Conservation (phyloP, 2,888 invertebrate genomes). For the Drosophila phalerata region DNA sequence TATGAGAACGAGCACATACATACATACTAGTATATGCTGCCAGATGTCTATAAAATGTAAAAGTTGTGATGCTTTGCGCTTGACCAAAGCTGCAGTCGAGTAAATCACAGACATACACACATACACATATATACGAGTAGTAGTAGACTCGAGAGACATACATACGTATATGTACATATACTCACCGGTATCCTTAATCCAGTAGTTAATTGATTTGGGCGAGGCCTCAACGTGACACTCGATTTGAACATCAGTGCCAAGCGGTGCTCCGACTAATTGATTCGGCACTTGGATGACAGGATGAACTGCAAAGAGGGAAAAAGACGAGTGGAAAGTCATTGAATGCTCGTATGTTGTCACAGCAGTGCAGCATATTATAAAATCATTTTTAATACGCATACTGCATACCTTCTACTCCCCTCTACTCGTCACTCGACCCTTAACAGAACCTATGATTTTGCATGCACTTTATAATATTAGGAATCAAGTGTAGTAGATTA, state of each 20-base stretch:
- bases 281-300: slow-evolving; percentile 96
- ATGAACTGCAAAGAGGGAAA: slow-evolving; percentile 89
- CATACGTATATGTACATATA: slow-evolving; percentile 35
- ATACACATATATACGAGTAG: slow-evolving; percentile 2
- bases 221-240: slow-evolving; percentile 96
- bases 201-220: slow-evolving; percentile 96
- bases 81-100: slow-evolving; percentile 40
- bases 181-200: slow-evolving; percentile 94
- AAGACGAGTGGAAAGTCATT: slow-evolving; percentile 20
- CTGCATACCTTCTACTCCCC: not conserved
- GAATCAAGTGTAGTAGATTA: not conserved
- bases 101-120: slow-evolving; percentile 11
- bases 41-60: slow-evolving; percentile 76
- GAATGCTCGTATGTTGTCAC: slow-evolving; percentile 35
- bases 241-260: slow-evolving; percentile 93
- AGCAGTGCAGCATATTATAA: slow-evolving; percentile 55
- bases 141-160: slow-evolving; percentile 1
- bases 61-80: slow-evolving; percentile 65
- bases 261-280: slow-evolving; percentile 95
- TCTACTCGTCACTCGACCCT: not conserved
- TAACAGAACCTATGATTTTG: too few species aligned
- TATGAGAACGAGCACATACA: not conserved
- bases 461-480: not conserved
- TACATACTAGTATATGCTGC: slow-evolving; percentile 35
- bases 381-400: slow-evolving; percentile 49